These are phyloP conservation scores for Formica aserva DNA, from an alignment of 2,888 invertebrate genomes.

Conservation along the genomic window DNA sequence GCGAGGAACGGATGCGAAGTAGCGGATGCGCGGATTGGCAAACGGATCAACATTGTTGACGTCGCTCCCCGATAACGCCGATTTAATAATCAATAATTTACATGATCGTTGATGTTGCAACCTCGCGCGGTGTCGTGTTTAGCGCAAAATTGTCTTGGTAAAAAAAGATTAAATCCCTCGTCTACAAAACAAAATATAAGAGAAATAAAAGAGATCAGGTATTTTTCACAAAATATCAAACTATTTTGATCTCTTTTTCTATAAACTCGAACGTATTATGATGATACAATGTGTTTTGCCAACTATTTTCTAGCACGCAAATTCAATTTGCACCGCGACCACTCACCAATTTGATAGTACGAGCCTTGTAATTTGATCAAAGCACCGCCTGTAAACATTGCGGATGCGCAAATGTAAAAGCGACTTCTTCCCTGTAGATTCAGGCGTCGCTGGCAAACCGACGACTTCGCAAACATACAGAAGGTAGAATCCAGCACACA, in stretches of 20 bases:
- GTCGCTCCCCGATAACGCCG: not conserved
- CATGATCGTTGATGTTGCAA: not conserved
- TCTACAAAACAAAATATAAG: not conserved
- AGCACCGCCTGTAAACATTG: constrained; percentile 43
- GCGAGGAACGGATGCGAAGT: constrained; percentile 35
- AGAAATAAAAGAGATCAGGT: not conserved
- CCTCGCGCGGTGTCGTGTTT: not conserved
- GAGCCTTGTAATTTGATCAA: constrained; percentile 41
- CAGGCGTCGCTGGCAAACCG: constrained; percentile 41
- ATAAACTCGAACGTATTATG: not conserved
- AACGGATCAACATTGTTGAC: constrained; percentile 7
- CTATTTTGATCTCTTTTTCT: not conserved
- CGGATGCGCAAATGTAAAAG: constrained; percentile 35
- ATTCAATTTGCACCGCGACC: constrained; percentile 29
- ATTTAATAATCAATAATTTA: not conserved
- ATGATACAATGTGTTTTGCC: not conserved
- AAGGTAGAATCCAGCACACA: constrained; percentile 25
- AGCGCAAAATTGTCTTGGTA: not conserved
- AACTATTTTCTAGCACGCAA: constrained; percentile 32
- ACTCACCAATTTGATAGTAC: constrained; percentile 14
- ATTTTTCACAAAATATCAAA: constrained; percentile 3
- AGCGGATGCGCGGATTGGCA: constrained; percentile 3
- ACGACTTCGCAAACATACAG: constrained; percentile 33
- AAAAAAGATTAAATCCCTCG: not conserved
- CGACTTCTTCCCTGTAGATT: constrained; percentile 41